phyloP scores from a whole-genome alignment of 1,140 invertebrate species.

The Euwallacea similis region DNA sequence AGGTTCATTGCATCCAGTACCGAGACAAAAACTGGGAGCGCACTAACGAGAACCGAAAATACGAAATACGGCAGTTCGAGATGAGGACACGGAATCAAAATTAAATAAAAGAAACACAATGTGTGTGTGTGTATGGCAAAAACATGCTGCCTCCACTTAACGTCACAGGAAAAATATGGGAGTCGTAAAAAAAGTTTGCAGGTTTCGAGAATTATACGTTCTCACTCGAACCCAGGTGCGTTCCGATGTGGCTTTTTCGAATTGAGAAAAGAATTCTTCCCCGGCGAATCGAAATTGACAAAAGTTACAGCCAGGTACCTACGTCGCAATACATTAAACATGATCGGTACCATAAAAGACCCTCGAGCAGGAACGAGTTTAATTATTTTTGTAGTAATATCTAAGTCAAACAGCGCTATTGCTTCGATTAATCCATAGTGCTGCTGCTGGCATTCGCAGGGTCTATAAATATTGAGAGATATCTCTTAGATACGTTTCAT shows the following conservation, averaged over 20 bases:
- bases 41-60: slow-evolving; percentile 25
- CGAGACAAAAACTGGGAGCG: slow-evolving; percentile 19
- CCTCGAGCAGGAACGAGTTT: neutral
- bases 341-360: neutral
- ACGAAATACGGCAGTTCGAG: slow-evolving; percentile 8
- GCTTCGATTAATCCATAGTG: neutral
- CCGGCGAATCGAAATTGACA: no score
- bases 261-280: no score
- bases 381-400: neutral
- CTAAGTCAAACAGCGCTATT: neutral
- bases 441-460: neutral
- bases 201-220: slow-evolving; percentile 23
- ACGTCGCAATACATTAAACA: neutral
- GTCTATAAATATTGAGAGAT: slow-evolving; percentile 5
- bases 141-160: slow-evolving; percentile 24
- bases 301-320: no score
- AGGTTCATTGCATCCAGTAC: no score
- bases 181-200: slow-evolving; percentile 24
- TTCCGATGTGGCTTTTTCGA: neutral
- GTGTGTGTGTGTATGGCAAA: slow-evolving; percentile 23
- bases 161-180: slow-evolving; percentile 21
- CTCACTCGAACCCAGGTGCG: neutral
- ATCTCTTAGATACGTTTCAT: neutral
- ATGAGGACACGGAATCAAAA: slow-evolving; percentile 12
- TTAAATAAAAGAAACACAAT: slow-evolving; percentile 22